A percentile compares a stretch with the other conserved stretches of the same genome.
Conservation (phyloP, 2,113 vertebrate genomes). For the Ciconia maguari region DNA sequence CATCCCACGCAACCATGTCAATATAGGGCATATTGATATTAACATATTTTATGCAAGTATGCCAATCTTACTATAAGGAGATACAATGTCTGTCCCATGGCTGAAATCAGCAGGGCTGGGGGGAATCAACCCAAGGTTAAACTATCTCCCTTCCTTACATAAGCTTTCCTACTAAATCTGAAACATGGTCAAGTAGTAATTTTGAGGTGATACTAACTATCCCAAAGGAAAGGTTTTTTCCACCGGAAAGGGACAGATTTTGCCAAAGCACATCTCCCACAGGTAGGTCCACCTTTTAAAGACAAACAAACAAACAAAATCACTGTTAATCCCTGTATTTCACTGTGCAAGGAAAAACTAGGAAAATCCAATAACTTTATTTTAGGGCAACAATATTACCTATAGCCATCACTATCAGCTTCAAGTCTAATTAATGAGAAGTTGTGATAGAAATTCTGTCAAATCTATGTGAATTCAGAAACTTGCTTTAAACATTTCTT, state of each 20-base stretch:
- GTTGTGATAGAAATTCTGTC: neutral
- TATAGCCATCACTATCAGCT: neutral
- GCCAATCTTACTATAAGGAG: neutral
- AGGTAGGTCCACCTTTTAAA: neutral
- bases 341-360: neutral
- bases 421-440: neutral
- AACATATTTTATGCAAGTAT: neutral
- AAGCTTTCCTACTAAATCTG: neutral
- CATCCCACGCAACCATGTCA: neutral
- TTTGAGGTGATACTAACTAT: neutral
- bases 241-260: neutral
- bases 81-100: neutral
- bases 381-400: neutral
- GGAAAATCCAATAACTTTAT: neutral
- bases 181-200: neutral
- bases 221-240: neutral
- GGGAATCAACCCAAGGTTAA: neutral
- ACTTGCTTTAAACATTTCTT: neutral
- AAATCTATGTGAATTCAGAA: neutral
- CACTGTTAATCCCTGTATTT: neutral
- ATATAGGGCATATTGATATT: neutral
- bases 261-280: neutral
- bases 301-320: neutral
- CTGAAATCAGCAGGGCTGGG: neutral
- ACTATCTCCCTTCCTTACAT: neutral